Conservation (phyloP, 2,113 vertebrate species). For the Coptodon bakossiorum region DNA sequence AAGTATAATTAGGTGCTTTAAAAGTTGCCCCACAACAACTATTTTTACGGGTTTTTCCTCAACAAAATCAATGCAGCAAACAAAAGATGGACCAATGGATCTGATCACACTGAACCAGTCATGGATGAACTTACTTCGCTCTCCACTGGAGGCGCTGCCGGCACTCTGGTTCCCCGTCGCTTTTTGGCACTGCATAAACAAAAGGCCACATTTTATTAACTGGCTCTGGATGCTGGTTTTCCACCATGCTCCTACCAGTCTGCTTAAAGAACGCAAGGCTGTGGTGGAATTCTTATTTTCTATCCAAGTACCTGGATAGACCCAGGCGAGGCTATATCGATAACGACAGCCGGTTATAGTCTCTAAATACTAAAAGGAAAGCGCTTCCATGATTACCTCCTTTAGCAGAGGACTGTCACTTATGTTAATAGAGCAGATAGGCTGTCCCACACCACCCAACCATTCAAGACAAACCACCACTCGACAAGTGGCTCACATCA, state of each 20-base stretch:
- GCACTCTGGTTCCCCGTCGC: background rate
- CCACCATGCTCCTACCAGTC: background rate
- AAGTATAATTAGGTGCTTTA: background rate
- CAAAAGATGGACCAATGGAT: background rate
- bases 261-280: background rate
- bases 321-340: background rate
- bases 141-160: background rate
- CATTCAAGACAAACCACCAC: background rate
- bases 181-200: conserved; percentile 6
- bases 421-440: background rate
- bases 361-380: background rate
- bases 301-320: background rate
- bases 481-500: background rate
- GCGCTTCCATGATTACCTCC: background rate
- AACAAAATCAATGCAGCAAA: background rate
- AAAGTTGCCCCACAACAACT: background rate
- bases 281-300: background rate
- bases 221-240: background rate
- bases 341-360: background rate
- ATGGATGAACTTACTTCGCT: background rate
- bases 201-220: background rate
- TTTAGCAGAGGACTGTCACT: background rate
- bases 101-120: too few relatives aligned
- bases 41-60: background rate
- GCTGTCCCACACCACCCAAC: background rate